These are phyloP conservation scores for Pipistrellus kuhlii DNA, from an alignment of 2,797 vertebrate genomes.

Conservation along the genomic window DNA sequence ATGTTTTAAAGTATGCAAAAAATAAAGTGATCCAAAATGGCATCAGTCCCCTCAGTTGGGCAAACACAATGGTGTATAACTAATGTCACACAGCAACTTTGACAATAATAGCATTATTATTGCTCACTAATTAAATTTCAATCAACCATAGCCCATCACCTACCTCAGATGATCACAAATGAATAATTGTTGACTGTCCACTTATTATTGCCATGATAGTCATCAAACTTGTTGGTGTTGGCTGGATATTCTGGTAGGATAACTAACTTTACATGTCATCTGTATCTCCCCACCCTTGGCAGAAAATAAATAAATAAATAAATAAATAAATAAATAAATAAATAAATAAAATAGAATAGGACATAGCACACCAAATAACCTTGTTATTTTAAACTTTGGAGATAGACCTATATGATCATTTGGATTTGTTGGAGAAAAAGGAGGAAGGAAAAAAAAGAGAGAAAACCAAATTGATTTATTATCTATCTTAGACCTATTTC, in stretches of 20 bases:
- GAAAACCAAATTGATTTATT: neutral
- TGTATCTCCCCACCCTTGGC: neutral
- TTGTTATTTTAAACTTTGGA: neutral
- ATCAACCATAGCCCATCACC: neutral
- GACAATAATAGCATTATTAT: neutral
- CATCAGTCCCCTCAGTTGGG: neutral
- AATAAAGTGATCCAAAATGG: neutral
- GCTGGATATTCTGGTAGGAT: neutral
- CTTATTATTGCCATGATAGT: neutral
- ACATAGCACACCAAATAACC: neutral
- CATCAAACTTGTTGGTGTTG: neutral
- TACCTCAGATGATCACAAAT: neutral
- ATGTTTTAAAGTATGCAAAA: slow-evolving; percentile 23
- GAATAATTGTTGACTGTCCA: neutral
- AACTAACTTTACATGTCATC: neutral
- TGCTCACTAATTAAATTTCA: neutral
- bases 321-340: no score
- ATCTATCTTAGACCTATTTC: neutral
- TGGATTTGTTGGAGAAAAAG: neutral
- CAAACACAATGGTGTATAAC: neutral
- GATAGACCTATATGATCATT: neutral
- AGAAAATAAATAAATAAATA: no score
- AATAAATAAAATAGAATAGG: neutral
- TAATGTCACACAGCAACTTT: neutral
- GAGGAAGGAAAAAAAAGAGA: neutral